Evolutionary conservation across 2,113 vertebrate species (phyloP).

Genomic region (Oryzias curvinotus): DNA sequence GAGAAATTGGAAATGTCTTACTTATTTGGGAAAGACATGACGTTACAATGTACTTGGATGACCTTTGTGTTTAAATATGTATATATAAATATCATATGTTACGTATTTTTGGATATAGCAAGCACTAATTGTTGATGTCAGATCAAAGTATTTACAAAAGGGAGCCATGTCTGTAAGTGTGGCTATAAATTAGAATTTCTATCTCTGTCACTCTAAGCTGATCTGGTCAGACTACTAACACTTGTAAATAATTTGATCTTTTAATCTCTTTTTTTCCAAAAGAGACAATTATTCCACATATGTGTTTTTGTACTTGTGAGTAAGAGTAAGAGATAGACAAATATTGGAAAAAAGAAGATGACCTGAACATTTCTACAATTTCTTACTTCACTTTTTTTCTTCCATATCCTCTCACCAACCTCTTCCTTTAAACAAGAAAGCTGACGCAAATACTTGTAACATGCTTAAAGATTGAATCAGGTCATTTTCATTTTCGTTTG

Average conservation of each 20-base stretch:
- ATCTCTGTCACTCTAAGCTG: slow-evolving; percentile 96
- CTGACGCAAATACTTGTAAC: slow-evolving; percentile 81
- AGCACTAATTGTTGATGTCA: no score
- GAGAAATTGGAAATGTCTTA: slow-evolving; percentile 89
- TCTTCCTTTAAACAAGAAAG: slow-evolving; percentile 79
- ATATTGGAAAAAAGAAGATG: slow-evolving; percentile 64
- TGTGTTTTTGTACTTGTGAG: slow-evolving; percentile 5
- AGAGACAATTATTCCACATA: slow-evolving; percentile 57
- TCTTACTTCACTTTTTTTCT: slow-evolving; percentile 9
- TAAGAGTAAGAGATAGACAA: slow-evolving; percentile 14
- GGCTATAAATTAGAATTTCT: slow-evolving; percentile 96
- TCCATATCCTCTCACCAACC: slow-evolving; percentile 59
- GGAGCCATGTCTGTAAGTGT: slow-evolving; percentile 87
- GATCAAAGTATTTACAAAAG: no score
- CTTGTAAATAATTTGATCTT: slow-evolving; percentile 99
- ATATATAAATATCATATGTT: not conserved
- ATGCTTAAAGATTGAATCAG: slow-evolving; percentile 80
- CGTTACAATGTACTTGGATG: slow-evolving; percentile 96
- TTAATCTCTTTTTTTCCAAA: slow-evolving; percentile 91
- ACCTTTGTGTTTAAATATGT: slow-evolving; percentile 63
- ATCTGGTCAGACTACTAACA: slow-evolving; percentile 86
- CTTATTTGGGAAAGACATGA: slow-evolving; percentile 98
- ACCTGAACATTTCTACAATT: slow-evolving; percentile 62
- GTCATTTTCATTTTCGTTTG: slow-evolving; percentile 68
- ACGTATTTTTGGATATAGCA: no score